Percentiles rank a stretch among this genome's conserved stretches.
phyloP scores from a whole-genome alignment of 1,140 invertebrate species.

The Drosophila varians region DNA sequence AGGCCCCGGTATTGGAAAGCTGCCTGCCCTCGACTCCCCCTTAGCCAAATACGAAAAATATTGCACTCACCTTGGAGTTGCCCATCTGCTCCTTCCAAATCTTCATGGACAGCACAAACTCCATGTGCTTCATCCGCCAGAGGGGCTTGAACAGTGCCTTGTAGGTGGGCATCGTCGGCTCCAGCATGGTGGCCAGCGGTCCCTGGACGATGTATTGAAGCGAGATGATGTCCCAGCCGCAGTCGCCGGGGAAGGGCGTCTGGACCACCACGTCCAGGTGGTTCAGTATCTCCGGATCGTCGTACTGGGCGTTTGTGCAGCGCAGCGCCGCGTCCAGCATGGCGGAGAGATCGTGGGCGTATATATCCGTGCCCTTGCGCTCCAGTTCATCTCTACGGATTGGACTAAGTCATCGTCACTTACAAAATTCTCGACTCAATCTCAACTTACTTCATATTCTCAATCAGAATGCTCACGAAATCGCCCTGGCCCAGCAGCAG shows the following conservation, averaged over 20 bases:
- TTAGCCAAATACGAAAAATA: not conserved
- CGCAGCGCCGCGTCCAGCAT: slow-evolving; percentile 96
- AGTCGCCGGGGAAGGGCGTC: slow-evolving; percentile 90
- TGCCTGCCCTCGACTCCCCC: slow-evolving; percentile 3
- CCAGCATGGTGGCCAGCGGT: slow-evolving; percentile 96
- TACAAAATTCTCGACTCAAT: too few species aligned
- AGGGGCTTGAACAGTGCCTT: slow-evolving; percentile 95
- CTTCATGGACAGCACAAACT: slow-evolving; percentile 91
- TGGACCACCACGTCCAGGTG: slow-evolving; percentile 94
- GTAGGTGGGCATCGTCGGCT: slow-evolving; percentile 93
- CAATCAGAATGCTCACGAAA: slow-evolving; percentile 96
- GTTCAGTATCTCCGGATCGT: slow-evolving; percentile 94
- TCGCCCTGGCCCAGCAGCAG: slow-evolving; percentile 97
- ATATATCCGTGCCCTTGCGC: slow-evolving; percentile 94
- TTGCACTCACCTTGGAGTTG: slow-evolving; percentile 87
- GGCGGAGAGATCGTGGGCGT: slow-evolving; percentile 93
- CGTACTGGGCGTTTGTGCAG: slow-evolving; percentile 97
- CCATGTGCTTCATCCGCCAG: slow-evolving; percentile 97
- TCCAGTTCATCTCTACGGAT: slow-evolving; percentile 91
- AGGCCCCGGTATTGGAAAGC: not conserved
- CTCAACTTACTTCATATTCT: slow-evolving; percentile 91
- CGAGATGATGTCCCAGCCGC: slow-evolving; percentile 98
- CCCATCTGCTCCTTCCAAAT: slow-evolving; percentile 95
- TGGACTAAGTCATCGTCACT: slow-evolving; percentile 35
- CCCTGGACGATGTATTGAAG: slow-evolving; percentile 96